Evolutionary conservation across 2,888 invertebrate species (phyloP), one percentile per base, ranked within the genome.

Genomic region (Pristionchus entomophagus): DNA sequence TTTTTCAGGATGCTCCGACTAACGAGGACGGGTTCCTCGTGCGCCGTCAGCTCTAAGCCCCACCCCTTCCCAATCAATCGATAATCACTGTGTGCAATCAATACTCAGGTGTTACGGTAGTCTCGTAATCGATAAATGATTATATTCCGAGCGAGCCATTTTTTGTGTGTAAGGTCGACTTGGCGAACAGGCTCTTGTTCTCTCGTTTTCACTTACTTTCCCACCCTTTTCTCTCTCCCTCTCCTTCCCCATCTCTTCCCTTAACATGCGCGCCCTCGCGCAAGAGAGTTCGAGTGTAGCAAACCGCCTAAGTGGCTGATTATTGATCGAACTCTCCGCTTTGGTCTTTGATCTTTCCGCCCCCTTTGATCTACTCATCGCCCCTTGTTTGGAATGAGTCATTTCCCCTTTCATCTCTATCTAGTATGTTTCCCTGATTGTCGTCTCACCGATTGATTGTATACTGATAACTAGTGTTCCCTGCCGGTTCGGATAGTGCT

Each of bases 21-120:
- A 89, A 88, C 65, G 89, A 90, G 82, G 87, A 88, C 77, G 90
- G 90, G 6, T 51, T 90, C 26, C 78, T 90, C 1, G 90, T 90
- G 1, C 83, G 89, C 26, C 87, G 88, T 62, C 86, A 86, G 45
- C 82, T 82, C 35, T 82, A 82, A 59, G 6, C 35, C 45, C 6
- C 6, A 10, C 53, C 51, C 22, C 49, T 32, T 26, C 41, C 22
- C 32, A 51, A 80, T 32, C 29, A 51, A 51, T 80, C n/a, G n/a
- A 45, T 73, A 69, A n/a, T 62, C 62, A 35, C n/a, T n/a, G n/a
- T n/a, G 73, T 73, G 73, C 73, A 73, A 73, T 73, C 41, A 41
- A 35, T 41, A 26, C 73, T 73, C 73, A 73, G 73, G 73, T 73
- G 73, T 73, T 38, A 73, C 41, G n/a, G 73, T 73, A 73, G 12